Percentiles rank a stretch among this genome's conserved stretches.
Evolutionary conservation across 1,140 invertebrate species (phyloP).

Genomic region (Heterodera schachtii): DNA sequence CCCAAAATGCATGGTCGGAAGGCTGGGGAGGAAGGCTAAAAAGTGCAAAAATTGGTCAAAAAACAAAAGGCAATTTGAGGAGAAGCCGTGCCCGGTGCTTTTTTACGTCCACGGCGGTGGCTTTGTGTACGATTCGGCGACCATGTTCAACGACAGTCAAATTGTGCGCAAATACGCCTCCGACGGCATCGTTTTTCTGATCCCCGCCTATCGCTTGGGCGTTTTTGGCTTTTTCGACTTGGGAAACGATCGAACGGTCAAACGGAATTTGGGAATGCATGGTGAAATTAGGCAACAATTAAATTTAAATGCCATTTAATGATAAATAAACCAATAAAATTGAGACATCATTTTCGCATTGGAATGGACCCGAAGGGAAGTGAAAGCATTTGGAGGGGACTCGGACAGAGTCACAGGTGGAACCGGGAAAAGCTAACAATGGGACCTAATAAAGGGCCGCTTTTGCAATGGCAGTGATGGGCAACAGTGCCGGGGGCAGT

Average conservation of each 20-base stretch:
- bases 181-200: constrained; percentile 65
- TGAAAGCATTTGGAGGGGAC: constrained; percentile 76
- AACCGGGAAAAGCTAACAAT: no score
- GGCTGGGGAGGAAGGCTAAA: constrained; percentile 4
- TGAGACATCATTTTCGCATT: constrained; percentile 73
- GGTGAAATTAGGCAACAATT: constrained; percentile 37
- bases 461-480: constrained; percentile 13
- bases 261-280: constrained; percentile 53
- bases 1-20: constrained; percentile 36
- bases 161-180: constrained; percentile 55
- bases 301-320: not conserved
- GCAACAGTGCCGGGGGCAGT: constrained; percentile 40
- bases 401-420: constrained; percentile 72
- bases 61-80: constrained; percentile 3
- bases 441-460: no score
- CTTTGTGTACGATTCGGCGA: constrained; percentile 52
- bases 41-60: not conserved
- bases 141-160: constrained; percentile 54
- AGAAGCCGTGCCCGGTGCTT: constrained; percentile 49
- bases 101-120: constrained; percentile 59
- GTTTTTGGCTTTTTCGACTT: constrained; percentile 51
- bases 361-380: constrained; percentile 76
- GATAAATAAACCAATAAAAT: not conserved
- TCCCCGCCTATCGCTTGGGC: constrained; percentile 66
- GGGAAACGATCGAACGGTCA: constrained; percentile 60